Evolutionary conservation across 2,113 vertebrate species (phyloP).

Genomic region (Oreochromis tanganicae): DNA sequence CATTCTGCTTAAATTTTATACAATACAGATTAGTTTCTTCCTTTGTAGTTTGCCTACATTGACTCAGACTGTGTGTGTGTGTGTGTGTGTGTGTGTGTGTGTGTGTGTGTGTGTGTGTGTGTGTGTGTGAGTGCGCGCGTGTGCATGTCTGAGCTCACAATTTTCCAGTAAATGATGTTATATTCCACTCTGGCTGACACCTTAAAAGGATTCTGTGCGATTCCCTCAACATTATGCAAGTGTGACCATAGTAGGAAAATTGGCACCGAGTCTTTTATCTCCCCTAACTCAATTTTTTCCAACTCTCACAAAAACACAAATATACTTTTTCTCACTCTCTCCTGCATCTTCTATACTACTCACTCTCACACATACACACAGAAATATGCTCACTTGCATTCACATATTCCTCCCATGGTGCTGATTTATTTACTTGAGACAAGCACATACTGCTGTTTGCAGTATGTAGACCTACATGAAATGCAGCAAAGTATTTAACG

Average conservation of each 20-base stretch:
- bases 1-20: neutral
- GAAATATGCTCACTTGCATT: neutral
- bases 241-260: neutral
- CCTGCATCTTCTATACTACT: neutral
- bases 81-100: neutral
- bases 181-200: neutral
- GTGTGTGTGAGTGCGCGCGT: neutral
- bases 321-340: neutral
- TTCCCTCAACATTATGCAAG: neutral
- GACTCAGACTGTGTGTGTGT: neutral
- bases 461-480: neutral
- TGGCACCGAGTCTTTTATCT: neutral
- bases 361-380: neutral
- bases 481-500: neutral
- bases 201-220: conserved; percentile 15
- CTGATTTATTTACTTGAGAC: neutral
- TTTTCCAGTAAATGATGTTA: neutral
- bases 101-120: neutral
- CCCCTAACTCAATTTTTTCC: neutral
- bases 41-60: neutral
- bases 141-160: neutral
- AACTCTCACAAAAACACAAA: neutral
- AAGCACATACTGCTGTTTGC: neutral
- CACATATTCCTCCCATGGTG: neutral
- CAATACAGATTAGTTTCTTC: neutral